Base-by-base conservation (phyloP, 1,140 invertebrate genomes). In the Caerostris extrusa region DNA sequence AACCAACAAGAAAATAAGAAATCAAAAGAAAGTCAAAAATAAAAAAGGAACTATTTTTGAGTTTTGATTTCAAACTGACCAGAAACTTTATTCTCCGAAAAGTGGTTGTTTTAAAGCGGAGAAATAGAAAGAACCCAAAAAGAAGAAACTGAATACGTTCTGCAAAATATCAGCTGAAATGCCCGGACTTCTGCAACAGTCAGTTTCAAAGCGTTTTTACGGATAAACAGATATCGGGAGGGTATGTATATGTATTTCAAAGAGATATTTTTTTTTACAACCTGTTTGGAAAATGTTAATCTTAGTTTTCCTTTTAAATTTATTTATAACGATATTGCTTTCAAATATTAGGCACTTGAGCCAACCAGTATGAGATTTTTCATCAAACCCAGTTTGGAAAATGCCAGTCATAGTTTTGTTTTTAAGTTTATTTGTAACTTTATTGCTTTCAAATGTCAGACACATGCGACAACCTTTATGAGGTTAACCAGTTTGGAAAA, bases 1-100 rank as follows among this genome's bases (percentile, higher is more conserved):
- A 89, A 89, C 71, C n/a, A n/a, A n/a, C 14, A 55, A 34, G 14
- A 19, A 81, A 19, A 89, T 5, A 12, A 88, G 2, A 34, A 34
- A 61, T 34, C 14, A 34, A 61, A 88, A 64, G 17, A 81, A 58
- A 69, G 34, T 34, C 34, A 89, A 58, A 53, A 89, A 69, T 6
- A 17, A 19, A 60, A 81, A 60, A 69, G 71, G 19, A 81, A 58
- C 57, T 90, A 57, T 90, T 90, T 90, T 60, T 81, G 55, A 7
- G 64, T 69, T 90, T 81, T 81, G 89, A 90, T 90, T 90, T 90
- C 89, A 90, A 90, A 90, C 89, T 90, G 89, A 90, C 89, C 89
- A 90, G 89, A 90, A 90, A 90, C 69, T 90, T 90, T 90, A 90
- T 90, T 90, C 89, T 58, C 69, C n/a, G 69, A 61, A 34, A 81